These are phyloP conservation scores for Cariama cristata DNA, from an alignment of 2,113 vertebrate species.

Conservation along the genomic window DNA sequence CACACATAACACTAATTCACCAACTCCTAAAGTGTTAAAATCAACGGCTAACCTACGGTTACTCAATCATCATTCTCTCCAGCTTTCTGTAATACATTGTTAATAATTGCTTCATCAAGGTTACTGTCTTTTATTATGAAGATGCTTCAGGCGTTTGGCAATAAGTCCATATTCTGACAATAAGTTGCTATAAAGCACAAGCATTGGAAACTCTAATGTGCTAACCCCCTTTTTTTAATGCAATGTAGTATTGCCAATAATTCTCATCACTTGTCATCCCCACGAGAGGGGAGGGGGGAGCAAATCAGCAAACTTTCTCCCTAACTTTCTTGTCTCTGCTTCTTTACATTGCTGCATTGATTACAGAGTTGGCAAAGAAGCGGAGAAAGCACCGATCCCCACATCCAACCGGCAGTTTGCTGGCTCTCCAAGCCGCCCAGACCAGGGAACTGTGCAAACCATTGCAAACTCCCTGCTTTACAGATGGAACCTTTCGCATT, in stretches of 20 bases:
- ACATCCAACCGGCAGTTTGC: slow-evolving; percentile 45
- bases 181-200: slow-evolving; percentile 77
- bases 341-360: slow-evolving; percentile 23
- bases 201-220: slow-evolving; percentile 68
- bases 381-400: slow-evolving; percentile 26
- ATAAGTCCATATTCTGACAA: slow-evolving; percentile 80
- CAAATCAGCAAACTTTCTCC: slow-evolving; percentile 49
- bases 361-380: slow-evolving; percentile 51
- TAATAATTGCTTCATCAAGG: slow-evolving; percentile 86
- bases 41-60: slow-evolving; percentile 78
- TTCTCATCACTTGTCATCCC: slow-evolving; percentile 74
- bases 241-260: slow-evolving; percentile 72
- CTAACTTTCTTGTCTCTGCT: slow-evolving; percentile 54
- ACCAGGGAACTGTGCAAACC: slow-evolving; percentile 63
- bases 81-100: slow-evolving; percentile 81
- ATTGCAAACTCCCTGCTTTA: not conserved
- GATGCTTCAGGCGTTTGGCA: slow-evolving; percentile 81
- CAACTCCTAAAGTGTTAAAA: slow-evolving; percentile 80
- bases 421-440: slow-evolving; percentile 26
- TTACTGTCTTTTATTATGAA: slow-evolving; percentile 83
- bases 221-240: slow-evolving; percentile 66
- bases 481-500: not conserved
- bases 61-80: slow-evolving; percentile 78
- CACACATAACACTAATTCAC: slow-evolving; percentile 54
- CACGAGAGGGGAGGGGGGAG: slow-evolving; percentile 16